Evolutionary conservation across 2,113 vertebrate genomes (phyloP).

Genomic region (Cheirogaleus medius): DNA sequence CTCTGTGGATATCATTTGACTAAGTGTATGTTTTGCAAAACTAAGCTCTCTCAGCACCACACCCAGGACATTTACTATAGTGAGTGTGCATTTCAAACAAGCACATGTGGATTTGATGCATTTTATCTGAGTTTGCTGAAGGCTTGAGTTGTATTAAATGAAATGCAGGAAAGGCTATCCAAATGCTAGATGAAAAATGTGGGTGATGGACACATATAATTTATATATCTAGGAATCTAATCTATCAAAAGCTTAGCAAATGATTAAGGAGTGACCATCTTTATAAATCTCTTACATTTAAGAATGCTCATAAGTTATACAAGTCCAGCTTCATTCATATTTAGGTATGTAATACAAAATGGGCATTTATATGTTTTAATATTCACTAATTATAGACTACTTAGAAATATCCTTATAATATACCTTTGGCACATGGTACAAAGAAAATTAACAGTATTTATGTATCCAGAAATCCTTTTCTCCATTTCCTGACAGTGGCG

Average conservation of each 20-base stretch:
- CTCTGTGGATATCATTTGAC: constrained; percentile 51
- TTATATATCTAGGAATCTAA: constrained; percentile 76
- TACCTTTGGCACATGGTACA: background rate
- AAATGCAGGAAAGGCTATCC: constrained; percentile 21
- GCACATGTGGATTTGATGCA: background rate
- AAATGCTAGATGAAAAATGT: constrained; percentile 62
- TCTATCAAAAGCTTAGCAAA: constrained; percentile 51
- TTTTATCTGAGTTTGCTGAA: constrained; percentile 9
- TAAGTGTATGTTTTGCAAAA: constrained; percentile 21
- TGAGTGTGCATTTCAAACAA: constrained; percentile 62
- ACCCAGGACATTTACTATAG: constrained; percentile 69
- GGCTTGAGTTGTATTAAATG: constrained; percentile 9
- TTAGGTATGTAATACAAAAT: background rate
- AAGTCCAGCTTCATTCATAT: constrained; percentile 24
- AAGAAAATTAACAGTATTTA: background rate
- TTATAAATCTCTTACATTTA: constrained; percentile 26
- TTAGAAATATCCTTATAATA: constrained; percentile 1
- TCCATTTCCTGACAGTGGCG: background rate
- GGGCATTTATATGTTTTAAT: background rate
- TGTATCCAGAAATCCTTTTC: background rate
- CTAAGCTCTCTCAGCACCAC: constrained; percentile 57
- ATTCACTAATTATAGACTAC: background rate
- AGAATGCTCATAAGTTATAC: constrained; percentile 10
- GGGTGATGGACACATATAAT: constrained; percentile 32
- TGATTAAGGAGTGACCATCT: constrained; percentile 2